Conservation (phyloP, 2,113 vertebrate species). For the Lanius ludovicianus region DNA sequence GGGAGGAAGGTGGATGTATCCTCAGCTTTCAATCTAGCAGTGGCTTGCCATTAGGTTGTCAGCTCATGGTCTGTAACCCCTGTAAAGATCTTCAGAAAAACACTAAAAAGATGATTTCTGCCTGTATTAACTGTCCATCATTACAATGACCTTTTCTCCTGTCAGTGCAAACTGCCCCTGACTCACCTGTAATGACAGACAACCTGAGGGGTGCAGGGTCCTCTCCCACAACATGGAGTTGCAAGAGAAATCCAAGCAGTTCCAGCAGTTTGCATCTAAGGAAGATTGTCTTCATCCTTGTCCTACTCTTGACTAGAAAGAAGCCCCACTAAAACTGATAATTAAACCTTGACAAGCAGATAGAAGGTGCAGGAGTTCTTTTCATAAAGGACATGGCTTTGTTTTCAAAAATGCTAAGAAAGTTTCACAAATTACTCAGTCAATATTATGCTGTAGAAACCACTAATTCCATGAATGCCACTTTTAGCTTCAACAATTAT, state of each 20-base stretch:
- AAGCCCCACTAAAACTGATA: neutral
- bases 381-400: neutral
- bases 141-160: neutral
- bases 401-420: neutral
- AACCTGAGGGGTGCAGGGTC: neutral
- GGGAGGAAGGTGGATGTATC: neutral
- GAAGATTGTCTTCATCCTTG: neutral
- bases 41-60: neutral
- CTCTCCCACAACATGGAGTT: neutral
- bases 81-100: neutral
- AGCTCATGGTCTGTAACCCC: neutral
- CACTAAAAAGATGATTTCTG: neutral
- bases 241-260: neutral
- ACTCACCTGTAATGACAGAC: neutral
- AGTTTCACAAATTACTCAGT: neutral
- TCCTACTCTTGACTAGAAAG: neutral
- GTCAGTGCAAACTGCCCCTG: neutral
- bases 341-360: neutral
- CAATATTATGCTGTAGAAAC: neutral
- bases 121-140: neutral
- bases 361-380: neutral
- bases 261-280: neutral
- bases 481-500: neutral
- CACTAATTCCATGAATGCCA: neutral
- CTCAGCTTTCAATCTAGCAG: neutral